Conservation (phyloP, 2,888 invertebrate species). For the Smittia sp. region DNA sequence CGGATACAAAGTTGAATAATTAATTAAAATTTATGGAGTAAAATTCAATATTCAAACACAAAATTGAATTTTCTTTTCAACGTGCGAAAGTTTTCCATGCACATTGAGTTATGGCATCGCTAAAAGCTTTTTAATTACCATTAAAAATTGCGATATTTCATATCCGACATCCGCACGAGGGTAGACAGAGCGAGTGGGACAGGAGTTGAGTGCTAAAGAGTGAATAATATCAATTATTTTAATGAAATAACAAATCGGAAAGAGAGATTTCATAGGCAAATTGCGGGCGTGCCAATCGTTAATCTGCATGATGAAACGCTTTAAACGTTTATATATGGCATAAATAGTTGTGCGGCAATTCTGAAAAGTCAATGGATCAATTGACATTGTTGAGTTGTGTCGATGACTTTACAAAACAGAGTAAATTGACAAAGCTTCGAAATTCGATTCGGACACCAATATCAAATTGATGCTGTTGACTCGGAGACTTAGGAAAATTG, state of each 20-base stretch:
- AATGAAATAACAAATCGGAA: constrained; percentile 3
- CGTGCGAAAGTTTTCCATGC: background rate
- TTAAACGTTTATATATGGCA: background rate
- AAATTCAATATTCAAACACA: background rate
- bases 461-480: too few relatives aligned
- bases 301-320: background rate
- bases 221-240: background rate
- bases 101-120: background rate
- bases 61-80: background rate
- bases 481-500: too few relatives aligned
- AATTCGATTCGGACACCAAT: too few relatives aligned
- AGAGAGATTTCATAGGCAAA: background rate
- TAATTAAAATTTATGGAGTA: background rate
- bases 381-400: too few relatives aligned
- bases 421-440: too few relatives aligned
- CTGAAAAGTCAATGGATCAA: too few relatives aligned
- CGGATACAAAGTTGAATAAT: background rate
- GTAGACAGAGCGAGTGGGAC: too few relatives aligned
- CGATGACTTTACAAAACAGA: too few relatives aligned
- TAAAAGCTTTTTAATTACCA: constrained; percentile 12
- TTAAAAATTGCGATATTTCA: constrained; percentile 10
- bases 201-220: background rate
- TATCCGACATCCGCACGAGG: constrained; percentile 1
- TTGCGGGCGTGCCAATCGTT: background rate
- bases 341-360: too few relatives aligned